Evolutionary conservation across 2,113 vertebrate genomes (phyloP).

Genomic region (Odontesthes bonariensis): DNA sequence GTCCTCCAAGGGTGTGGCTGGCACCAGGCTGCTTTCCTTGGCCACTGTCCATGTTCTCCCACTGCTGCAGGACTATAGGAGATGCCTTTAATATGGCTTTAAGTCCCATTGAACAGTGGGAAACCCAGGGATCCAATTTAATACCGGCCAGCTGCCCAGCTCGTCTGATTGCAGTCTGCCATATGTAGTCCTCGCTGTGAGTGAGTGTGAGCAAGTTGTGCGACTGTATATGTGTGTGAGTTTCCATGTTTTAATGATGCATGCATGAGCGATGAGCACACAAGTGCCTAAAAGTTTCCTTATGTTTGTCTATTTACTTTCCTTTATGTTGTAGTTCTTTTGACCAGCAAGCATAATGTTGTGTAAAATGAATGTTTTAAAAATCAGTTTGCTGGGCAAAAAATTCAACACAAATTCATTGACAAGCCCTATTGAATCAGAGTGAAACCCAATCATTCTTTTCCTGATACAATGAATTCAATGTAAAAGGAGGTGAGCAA

Average conservation of each 20-base stretch:
- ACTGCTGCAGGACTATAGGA: conserved; percentile 73
- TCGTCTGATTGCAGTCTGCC: conserved; percentile 65
- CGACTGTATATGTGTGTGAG: conserved; percentile 19
- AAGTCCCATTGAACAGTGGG: conserved; percentile 79
- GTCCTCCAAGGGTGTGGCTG: conserved; percentile 77
- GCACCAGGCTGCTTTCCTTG: conserved; percentile 78
- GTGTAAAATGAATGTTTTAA: not conserved
- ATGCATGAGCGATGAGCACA: conserved; percentile 26
- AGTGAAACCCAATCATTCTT: not conserved
- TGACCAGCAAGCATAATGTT: not conserved
- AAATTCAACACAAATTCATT: not conserved
- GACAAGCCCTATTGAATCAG: not conserved
- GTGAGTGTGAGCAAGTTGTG: conserved; percentile 46
- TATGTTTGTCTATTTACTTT: not conserved
- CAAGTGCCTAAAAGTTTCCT: conserved; percentile 2
- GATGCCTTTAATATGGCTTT: conserved; percentile 82
- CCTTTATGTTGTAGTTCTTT: conserved; percentile 7
- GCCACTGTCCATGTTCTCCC: conserved; percentile 73
- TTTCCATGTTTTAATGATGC: conserved; percentile 56
- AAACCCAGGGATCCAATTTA: conserved; percentile 83
- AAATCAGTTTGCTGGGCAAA: not conserved
- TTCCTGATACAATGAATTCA: not conserved
- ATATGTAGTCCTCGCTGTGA: conserved; percentile 63
- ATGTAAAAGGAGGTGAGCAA: conserved; percentile 18
- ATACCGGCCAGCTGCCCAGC: conserved; percentile 83